These are phyloP conservation scores for Megaleporinus macrocephalus DNA, from an alignment of 2,113 vertebrate genomes.

Conservation along the genomic window DNA sequence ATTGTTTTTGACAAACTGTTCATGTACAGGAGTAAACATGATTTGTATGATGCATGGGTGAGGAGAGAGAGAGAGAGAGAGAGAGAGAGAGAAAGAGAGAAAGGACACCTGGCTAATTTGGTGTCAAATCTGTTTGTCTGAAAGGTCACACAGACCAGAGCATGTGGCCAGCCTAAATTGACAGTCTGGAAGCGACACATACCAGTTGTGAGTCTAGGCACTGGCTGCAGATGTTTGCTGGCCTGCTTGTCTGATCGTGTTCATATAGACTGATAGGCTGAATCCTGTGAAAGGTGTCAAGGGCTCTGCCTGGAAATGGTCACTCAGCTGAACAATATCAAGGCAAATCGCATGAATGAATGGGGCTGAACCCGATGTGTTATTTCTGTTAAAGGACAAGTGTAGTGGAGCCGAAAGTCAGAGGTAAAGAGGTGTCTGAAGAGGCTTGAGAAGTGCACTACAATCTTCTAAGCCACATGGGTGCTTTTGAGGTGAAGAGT, in stretches of 20 bases:
- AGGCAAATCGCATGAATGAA: background rate
- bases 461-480: background rate
- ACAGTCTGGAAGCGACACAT: background rate
- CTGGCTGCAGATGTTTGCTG: background rate
- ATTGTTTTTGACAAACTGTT: too few species aligned
- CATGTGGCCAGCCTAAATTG: background rate
- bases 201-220: background rate
- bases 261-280: background rate
- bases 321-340: background rate
- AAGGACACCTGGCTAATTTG: background rate
- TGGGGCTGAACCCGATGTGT: background rate
- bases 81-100: too few species aligned
- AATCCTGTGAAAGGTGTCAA: background rate
- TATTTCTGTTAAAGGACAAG: background rate
- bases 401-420: background rate
- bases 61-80: too few species aligned
- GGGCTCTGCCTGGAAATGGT: background rate
- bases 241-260: background rate
- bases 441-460: background rate
- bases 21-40: background rate
- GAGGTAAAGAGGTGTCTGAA: background rate
- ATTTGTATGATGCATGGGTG: too few species aligned
- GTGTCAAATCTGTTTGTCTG: background rate
- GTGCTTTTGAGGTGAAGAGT: too few species aligned
- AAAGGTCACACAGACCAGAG: background rate